A percentile compares a stretch with the other conserved stretches of the same genome.
Conservation (phyloP, 2,888 invertebrate genomes). For the Ennomos quercinarius region DNA sequence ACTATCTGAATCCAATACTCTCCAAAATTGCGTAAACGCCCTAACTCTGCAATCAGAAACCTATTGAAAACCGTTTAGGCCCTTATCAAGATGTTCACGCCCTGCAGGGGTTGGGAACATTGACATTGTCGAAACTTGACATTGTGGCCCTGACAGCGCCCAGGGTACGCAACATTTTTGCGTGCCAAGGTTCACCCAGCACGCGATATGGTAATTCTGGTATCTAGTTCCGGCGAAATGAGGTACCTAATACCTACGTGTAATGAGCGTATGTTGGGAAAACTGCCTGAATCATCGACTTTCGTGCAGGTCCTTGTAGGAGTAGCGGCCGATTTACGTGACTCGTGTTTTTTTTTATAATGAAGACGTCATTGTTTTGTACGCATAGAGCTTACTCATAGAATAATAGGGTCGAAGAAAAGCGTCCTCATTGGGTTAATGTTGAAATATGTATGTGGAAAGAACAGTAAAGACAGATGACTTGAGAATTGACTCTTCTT, state of each 20-base stretch:
- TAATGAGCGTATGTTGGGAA: constrained; percentile 6
- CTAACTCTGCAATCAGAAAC: constrained; percentile 26
- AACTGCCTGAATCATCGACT: constrained; percentile 23
- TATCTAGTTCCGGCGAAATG: constrained; percentile 58
- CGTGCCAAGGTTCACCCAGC: constrained; percentile 59
- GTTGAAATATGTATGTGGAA: too few species aligned
- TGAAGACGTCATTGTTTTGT: too few species aligned
- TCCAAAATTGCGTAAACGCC: constrained; percentile 10
- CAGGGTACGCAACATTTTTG: constrained; percentile 50
- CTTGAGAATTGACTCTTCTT: too few species aligned
- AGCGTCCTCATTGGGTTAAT: too few species aligned
- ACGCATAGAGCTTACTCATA: too few species aligned
- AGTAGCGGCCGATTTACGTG: background rate
- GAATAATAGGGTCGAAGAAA: too few species aligned
- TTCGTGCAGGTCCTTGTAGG: constrained; percentile 1
- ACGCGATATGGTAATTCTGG: constrained; percentile 73
- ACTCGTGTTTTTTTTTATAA: too few species aligned
- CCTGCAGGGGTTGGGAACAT: constrained; percentile 21
- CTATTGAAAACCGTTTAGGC: constrained; percentile 25
- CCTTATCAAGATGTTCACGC: constrained; percentile 23
- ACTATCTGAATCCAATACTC: constrained; percentile 15
- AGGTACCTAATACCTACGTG: too few species aligned
- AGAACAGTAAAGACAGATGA: too few species aligned
- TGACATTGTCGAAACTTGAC: constrained; percentile 45
- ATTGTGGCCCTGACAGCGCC: constrained; percentile 40